Base-by-base conservation (phyloP, 2,797 vertebrate genomes). In the Ataeniobius toweri region DNA sequence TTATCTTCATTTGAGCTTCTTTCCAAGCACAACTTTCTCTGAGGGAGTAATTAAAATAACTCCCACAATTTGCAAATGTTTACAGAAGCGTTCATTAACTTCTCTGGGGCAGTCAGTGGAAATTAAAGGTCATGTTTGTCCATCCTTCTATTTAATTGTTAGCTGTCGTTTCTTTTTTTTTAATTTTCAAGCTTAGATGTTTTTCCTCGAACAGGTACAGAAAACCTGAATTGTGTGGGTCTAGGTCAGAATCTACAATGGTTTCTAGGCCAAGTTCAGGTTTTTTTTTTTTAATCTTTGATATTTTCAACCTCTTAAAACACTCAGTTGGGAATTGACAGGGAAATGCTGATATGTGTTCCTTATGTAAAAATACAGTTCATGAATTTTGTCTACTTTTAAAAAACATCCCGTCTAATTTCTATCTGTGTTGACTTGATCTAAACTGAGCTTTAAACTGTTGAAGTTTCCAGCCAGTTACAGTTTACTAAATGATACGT, bases 121-220 rank as follows among this genome's bases (percentile, higher is more conserved):
- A 95, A 93, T 92, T 77, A 95, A 95, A 95, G 94, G 95, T 95
- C 93, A 95, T 91, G 93, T 94, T 94, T 93, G 88, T 92, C 90
- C 90, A 84, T 94, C 88, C 92, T 88, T 93, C 74, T 82, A 50
- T 85, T 79, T 93, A 76, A 93, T 85, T 89, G 77, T 90, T 80
- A 84, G 72, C 86, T 53, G 58, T 77, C 79, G 77, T 92, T 87
- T 90, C 77, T 92, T 22, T 73, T 39, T 67, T 69, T 28, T 76
- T 58, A 72, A 26, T 81, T 73, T 83, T 87, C 58, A 36, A 67
- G 80, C 67, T 86, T 83, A 76, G 83, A 81, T 80, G 46, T 90
- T 85, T 88, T 80, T 85, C 77, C 55, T 67, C 58, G 63, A 92
- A 82, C 87, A 92, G 90, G 89, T 87, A 78, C 83, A 51, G 78